Conservation (phyloP, 2,113 vertebrate species). For the Kryptolebias marmoratus region DNA sequence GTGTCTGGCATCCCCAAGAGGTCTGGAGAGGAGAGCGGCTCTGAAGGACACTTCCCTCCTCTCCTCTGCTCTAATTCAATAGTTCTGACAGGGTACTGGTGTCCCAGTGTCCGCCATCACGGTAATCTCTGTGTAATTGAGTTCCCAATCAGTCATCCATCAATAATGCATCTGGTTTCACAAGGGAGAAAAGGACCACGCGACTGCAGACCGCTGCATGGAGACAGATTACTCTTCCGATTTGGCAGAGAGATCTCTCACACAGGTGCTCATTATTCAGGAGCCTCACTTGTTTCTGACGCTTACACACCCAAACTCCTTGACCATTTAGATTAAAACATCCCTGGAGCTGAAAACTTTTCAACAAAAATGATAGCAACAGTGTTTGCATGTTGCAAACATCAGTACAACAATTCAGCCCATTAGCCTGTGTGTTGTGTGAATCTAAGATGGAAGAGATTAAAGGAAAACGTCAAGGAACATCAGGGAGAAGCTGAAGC, state of each 20-base stretch:
- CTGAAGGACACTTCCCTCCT: constrained; percentile 78
- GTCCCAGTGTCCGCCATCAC: constrained; percentile 71
- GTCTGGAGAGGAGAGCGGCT: constrained; percentile 53
- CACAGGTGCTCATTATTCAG: constrained; percentile 36
- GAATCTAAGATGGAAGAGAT: constrained; percentile 9
- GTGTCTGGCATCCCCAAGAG: constrained; percentile 65
- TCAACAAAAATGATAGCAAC: constrained; percentile 4
- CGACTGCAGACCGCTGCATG: constrained; percentile 23
- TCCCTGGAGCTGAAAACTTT: constrained; percentile 13
- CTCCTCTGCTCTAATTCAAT: constrained; percentile 80
- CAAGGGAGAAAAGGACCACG: constrained; percentile 58
- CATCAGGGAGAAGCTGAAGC: constrained; percentile 5
- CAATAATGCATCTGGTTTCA: constrained; percentile 83
- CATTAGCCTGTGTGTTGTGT: neutral
- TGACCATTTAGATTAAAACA: constrained; percentile 6
- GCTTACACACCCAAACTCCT: constrained; percentile 14
- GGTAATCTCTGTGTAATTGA: constrained; percentile 85
- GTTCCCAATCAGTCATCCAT: constrained; percentile 83
- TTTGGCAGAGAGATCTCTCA: constrained; percentile 45
- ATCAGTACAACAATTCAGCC: constrained; percentile 17
- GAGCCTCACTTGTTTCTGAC: constrained; percentile 8
- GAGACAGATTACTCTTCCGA: constrained; percentile 48
- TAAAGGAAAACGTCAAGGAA: constrained; percentile 23
- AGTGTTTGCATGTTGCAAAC: neutral
- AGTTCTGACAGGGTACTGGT: constrained; percentile 71